Percentiles rank a stretch among this genome's conserved stretches.
These are phyloP conservation scores for Diphyllodes magnificus DNA, from an alignment of 2,113 vertebrate genomes.

Conservation along the genomic window DNA sequence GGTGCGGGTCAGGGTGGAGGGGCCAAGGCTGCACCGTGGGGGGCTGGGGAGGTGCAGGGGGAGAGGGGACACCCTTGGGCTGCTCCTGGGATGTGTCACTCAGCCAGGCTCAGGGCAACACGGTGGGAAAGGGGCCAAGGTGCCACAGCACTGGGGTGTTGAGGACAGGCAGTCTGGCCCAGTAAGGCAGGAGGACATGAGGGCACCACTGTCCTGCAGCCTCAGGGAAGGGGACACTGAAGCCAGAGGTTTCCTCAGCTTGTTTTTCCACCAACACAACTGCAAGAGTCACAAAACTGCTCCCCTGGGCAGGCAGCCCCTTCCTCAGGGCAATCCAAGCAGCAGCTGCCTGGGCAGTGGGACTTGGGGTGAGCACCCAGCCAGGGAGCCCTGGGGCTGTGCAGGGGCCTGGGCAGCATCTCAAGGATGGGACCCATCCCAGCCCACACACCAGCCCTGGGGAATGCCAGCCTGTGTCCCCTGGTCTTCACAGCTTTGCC, in stretches of 20 bases:
- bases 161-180: not conserved
- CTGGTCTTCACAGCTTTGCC: not conserved
- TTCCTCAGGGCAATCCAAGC: not conserved
- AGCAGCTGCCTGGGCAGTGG: not conserved
- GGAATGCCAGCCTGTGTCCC: not conserved
- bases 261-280: not conserved
- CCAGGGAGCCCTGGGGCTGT: not conserved
- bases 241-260: not conserved
- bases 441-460: no score
- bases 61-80: not conserved
- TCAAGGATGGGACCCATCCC: not conserved
- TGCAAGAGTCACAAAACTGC: not conserved
- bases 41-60: not conserved
- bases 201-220: not conserved
- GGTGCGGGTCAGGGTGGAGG: not conserved
- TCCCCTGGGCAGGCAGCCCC: not conserved
- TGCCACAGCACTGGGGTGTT: not conserved
- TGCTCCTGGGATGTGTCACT: not conserved
- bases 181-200: not conserved
- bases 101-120: not conserved
- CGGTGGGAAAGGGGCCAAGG: not conserved
- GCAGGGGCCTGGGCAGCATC: not conserved
- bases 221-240: not conserved
- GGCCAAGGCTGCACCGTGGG: accelerated
- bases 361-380: not conserved